These are phyloP conservation scores for Octodonta nipae DNA, from an alignment of 2,888 invertebrate species.

Conservation along the genomic window DNA sequence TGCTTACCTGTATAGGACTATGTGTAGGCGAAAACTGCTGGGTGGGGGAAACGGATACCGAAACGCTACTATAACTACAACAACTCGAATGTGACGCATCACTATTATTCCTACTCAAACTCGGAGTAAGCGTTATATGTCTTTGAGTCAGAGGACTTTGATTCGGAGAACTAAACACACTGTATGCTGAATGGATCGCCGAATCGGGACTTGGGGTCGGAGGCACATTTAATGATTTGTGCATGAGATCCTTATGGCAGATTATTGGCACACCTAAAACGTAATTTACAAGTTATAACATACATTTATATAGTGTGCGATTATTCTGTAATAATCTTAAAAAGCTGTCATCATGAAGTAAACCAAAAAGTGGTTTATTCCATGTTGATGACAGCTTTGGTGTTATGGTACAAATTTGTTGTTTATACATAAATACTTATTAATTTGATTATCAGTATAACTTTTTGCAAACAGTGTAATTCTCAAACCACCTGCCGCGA, in stretches of 20 bases:
- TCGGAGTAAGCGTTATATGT: conserved; percentile 68
- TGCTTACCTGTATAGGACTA: conserved; percentile 61
- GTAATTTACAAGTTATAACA: not conserved
- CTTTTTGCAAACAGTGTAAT: no score
- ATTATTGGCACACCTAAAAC: conserved; percentile 25
- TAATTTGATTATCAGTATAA: no score
- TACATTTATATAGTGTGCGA: not conserved
- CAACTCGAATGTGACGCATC: conserved; percentile 84
- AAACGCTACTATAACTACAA: conserved; percentile 66
- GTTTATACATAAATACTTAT: no score
- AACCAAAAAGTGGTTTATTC: not conserved
- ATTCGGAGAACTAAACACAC: conserved; percentile 70
- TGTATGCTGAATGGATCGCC: conserved; percentile 78
- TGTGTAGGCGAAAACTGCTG: conserved; percentile 71
- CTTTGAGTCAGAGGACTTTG: conserved; percentile 76
- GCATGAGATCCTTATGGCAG: conserved; percentile 36
- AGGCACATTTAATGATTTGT: conserved; percentile 47
- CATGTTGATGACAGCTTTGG: no score
- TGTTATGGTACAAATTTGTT: no score
- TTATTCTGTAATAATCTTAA: not conserved
- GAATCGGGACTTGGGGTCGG: conserved; percentile 79
- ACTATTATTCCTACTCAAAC: conserved; percentile 76
- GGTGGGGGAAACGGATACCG: conserved; percentile 39
- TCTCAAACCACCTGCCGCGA: no score
- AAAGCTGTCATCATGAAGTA: not conserved